phyloP scores from a whole-genome alignment of 2,113 vertebrate genomes.

The Xiphorhynchus elegans region DNA sequence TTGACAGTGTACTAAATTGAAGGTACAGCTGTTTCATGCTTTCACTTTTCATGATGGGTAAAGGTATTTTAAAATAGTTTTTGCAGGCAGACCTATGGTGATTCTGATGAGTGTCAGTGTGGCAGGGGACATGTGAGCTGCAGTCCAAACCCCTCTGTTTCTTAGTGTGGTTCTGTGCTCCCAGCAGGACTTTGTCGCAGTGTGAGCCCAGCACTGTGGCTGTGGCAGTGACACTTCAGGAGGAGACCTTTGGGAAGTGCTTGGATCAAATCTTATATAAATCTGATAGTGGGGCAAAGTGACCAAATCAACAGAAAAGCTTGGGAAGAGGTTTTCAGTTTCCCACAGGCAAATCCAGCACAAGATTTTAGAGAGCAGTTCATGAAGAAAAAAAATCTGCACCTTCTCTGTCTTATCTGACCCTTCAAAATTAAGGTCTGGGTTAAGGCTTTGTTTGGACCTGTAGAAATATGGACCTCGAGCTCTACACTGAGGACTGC shows the following conservation, averaged over 20 bases:
- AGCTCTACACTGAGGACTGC: background rate
- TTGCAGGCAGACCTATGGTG: background rate
- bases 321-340: background rate
- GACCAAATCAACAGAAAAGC: background rate
- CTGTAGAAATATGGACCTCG: background rate
- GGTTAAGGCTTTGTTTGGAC: background rate
- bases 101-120: background rate
- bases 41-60: background rate
- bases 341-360: background rate
- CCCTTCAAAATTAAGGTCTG: background rate
- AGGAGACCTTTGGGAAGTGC: background rate
- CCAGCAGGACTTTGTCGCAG: background rate
- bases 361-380: background rate
- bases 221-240: background rate
- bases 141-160: background rate
- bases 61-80: background rate
- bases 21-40: background rate
- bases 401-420: background rate
- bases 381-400: background rate
- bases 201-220: background rate
- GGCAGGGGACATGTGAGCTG: background rate
- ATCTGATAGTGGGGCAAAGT: background rate
- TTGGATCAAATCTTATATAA: background rate
- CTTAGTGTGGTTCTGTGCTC: background rate
- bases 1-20: background rate